phyloP scores from a whole-genome alignment of 2,797 vertebrate genomes.

The Sebastes vulpes region DNA sequence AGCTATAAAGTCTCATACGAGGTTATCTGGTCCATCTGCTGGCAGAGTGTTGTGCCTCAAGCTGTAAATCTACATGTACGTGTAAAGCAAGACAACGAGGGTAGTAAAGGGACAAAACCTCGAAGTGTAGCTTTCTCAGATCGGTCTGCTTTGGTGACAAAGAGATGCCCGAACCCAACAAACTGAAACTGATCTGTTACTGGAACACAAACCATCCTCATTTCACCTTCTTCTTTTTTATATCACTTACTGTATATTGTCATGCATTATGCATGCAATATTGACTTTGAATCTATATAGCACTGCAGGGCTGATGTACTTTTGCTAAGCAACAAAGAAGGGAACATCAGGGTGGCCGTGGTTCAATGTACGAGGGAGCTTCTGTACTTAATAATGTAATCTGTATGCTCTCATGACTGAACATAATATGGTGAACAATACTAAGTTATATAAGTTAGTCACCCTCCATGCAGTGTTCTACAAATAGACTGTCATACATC shows the following conservation, averaged over 20 bases:
- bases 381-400: background rate
- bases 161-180: background rate
- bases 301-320: background rate
- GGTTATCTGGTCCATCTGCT: constrained; percentile 61
- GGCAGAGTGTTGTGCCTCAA: constrained; percentile 22
- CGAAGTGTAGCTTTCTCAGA: background rate
- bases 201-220: background rate
- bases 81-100: constrained; percentile 49
- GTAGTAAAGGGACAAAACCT: constrained; percentile 2
- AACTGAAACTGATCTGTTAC: background rate
- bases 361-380: background rate
- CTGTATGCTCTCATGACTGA: background rate
- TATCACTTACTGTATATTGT: background rate
- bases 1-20: constrained; percentile 47
- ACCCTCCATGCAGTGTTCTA: background rate
- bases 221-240: background rate
- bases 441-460: background rate
- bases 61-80: constrained; percentile 52
- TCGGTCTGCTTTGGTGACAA: background rate
- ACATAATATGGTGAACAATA: background rate
- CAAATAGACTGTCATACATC: background rate
- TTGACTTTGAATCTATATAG: background rate
- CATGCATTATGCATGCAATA: background rate
- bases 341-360: background rate
- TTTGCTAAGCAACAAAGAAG: background rate